These are phyloP conservation scores for Spilogale gracilis DNA, from an alignment of 2,113 vertebrate genomes.

Conservation along the genomic window DNA sequence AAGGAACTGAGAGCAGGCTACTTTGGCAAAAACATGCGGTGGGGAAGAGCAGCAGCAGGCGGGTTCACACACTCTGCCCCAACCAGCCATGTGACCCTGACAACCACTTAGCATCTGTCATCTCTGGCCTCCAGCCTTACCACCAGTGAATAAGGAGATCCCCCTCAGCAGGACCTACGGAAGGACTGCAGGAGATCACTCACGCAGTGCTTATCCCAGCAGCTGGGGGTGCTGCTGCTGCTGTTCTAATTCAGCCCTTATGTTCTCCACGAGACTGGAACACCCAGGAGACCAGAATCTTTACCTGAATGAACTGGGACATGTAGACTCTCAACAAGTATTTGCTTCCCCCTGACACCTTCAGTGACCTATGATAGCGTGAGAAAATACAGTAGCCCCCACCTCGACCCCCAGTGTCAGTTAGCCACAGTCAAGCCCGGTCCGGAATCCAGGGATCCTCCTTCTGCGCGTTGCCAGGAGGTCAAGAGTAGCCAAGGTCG, in stretches of 20 bases:
- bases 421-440: neutral
- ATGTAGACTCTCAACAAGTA: neutral
- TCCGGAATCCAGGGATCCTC: neutral
- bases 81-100: neutral
- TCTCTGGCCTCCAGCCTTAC: neutral
- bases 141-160: neutral
- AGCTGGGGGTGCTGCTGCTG: neutral
- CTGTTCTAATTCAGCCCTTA: neutral
- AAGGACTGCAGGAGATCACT: neutral
- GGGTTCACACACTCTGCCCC: neutral
- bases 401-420: neutral
- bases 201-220: fast-evolving
- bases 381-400: neutral
- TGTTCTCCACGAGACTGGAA: neutral
- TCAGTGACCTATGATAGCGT: neutral
- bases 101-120: neutral
- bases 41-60: neutral
- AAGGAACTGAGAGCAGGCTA: neutral
- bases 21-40: neutral
- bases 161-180: too few species aligned
- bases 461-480: neutral
- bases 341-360: neutral
- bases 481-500: neutral
- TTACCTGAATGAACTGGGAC: neutral
- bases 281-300: neutral